Evolutionary conservation across 2,797 vertebrate genomes (phyloP).

Genomic region (Pantherophis vulpinus): DNA sequence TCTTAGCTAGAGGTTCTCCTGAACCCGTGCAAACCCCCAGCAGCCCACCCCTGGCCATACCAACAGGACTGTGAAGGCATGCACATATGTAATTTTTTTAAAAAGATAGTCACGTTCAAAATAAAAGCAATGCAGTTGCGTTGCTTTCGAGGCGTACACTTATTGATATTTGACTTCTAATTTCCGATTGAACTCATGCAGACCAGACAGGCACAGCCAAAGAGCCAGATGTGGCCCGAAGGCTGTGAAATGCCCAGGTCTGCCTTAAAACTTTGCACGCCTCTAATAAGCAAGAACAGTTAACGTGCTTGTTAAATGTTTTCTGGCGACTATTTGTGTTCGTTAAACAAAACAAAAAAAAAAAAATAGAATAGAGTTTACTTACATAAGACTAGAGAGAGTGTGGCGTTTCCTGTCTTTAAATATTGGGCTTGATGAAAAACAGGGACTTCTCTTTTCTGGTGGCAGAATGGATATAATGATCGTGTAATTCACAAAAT

Average conservation of each 20-base stretch:
- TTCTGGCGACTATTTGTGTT: background rate
- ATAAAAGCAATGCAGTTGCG: no score
- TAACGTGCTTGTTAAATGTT: background rate
- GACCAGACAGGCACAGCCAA: background rate
- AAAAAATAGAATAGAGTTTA: background rate
- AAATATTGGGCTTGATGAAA: slow-evolving; percentile 36
- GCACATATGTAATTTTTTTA: no score
- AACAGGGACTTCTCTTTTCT: background rate
- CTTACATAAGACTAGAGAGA: slow-evolving; percentile 47
- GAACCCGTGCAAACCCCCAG: no score
- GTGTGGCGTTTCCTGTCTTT: slow-evolving; percentile 32
- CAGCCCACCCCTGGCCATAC: no score
- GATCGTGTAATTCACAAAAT: slow-evolving; percentile 58
- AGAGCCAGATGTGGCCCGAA: background rate
- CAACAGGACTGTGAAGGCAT: no score
- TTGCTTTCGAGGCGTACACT: no score
- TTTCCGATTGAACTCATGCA: no score
- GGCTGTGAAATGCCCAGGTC: background rate
- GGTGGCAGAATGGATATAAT: slow-evolving; percentile 42
- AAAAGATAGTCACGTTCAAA: no score
- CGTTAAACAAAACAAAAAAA: background rate
- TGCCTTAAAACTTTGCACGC: background rate
- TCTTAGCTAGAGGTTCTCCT: no score
- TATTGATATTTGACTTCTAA: no score
- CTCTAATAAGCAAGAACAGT: background rate